phyloP scores from a whole-genome alignment of 2,113 vertebrate genomes.

The Channa maculata region DNA sequence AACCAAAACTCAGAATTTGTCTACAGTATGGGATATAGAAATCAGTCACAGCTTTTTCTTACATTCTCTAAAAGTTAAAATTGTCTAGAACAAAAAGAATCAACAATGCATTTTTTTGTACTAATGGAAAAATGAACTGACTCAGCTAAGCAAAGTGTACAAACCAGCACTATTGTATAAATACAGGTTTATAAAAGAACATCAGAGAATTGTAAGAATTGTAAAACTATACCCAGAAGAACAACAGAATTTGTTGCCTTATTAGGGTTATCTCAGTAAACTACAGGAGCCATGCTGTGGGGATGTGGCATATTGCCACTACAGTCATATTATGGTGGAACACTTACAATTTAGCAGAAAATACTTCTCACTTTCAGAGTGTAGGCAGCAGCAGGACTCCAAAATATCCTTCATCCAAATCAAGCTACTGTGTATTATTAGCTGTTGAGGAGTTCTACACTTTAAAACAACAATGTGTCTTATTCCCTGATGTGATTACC shows the following conservation, averaged over 20 bases:
- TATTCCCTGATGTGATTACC: not conserved
- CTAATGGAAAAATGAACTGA: too few relatives aligned
- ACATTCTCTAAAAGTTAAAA: too few relatives aligned
- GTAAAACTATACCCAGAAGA: constrained; percentile 19
- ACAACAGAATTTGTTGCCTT: not conserved
- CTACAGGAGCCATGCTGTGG: not conserved
- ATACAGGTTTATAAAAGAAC: not conserved
- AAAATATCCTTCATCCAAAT: constrained; percentile 1
- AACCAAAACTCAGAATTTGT: too few relatives aligned
- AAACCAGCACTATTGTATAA: not conserved
- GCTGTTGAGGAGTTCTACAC: not conserved
- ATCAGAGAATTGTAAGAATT: not conserved
- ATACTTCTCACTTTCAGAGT: not conserved
- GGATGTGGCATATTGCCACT: constrained; percentile 11
- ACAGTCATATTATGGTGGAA: not conserved
- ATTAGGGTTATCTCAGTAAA: constrained; percentile 24
- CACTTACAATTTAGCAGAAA: not conserved
- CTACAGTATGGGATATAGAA: too few relatives aligned
- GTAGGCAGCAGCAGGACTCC: constrained; percentile 6
- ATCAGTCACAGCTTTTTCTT: too few relatives aligned
- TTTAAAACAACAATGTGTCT: not conserved
- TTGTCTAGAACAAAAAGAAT: too few relatives aligned
- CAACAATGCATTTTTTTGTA: too few relatives aligned
- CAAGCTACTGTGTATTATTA: not conserved
- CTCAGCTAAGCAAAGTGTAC: not conserved